Base-by-base conservation (phyloP, 2,113 vertebrate genomes). In the Cynocephalus volans region DNA sequence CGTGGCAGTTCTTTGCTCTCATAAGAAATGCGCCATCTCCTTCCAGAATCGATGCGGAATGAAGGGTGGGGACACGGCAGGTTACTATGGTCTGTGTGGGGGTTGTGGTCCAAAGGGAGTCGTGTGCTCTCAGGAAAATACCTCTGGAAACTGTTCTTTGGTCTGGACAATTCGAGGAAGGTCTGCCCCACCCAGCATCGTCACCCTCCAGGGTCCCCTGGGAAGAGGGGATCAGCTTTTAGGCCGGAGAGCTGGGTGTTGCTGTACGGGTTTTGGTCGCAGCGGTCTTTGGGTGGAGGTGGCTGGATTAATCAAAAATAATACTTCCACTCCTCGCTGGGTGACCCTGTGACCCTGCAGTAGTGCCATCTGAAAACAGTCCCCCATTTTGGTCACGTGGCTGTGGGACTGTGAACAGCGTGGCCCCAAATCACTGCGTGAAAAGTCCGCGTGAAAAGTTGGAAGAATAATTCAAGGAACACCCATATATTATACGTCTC, bases 111-210 rank as follows among this genome's bases (percentile, higher is more conserved):
- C 15, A 41, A 28, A 4, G 18, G 41, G 77, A 45, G 64, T 69
- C 13, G 0, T 10, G 8, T 6, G 36, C 21, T 54, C 54, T n/a
- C 3, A 0, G 36, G 17, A n/a, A n/a, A n/a, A 48, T 70, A 15
- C 26, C 18, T 76, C 82, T 54, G 12, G 10, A 72, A 73, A 48
- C 21, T 24, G 28, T 60, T 18, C 24, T n/a, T 23, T 76, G 18
- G 4, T 60, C n/a, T 50, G 9, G 62, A 62, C 65, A 83, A 41
- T 75, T 56, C 52, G 28, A 21, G 52, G 45, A 58, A 36, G 50
- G 26, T 48, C 36, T 28, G 13, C 5, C 45, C 15, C 69, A 15
- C 15, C 12, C 45, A 2, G 5, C 24, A 41, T 45, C 6, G 3
- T 36, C 64, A 28, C 62, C 23, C 13, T 31, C 5, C n/a, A 24